Conservation (phyloP, 2,113 vertebrate genomes). For the Apodemus speciosus region DNA sequence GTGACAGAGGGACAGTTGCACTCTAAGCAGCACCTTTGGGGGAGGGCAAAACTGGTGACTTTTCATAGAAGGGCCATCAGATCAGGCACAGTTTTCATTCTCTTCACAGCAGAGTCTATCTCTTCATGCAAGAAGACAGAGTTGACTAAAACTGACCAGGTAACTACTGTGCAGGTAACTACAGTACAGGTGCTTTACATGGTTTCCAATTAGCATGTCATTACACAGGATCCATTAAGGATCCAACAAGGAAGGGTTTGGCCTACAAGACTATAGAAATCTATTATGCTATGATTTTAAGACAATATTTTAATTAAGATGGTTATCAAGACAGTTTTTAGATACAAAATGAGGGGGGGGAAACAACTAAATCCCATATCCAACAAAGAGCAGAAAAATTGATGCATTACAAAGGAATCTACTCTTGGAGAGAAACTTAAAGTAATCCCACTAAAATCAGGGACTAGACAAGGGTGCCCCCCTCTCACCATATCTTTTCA, state of each 20-base stretch:
- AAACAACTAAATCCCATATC: neutral
- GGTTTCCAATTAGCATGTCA: slow-evolving; percentile 20
- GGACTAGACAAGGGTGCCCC: too few relatives aligned
- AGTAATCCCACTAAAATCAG: too few relatives aligned
- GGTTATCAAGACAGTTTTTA: slow-evolving; percentile 33
- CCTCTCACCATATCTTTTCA: too few relatives aligned
- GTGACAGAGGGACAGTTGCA: slow-evolving; percentile 62
- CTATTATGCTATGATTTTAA: slow-evolving; percentile 28
- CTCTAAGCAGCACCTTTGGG: slow-evolving; percentile 50
- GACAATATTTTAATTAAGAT: slow-evolving; percentile 39
- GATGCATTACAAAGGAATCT: slow-evolving; percentile 17
- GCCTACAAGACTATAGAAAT: neutral
- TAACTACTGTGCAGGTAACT: neutral
- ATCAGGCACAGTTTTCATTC: slow-evolving; percentile 35
- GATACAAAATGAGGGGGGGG: slow-evolving; percentile 20
- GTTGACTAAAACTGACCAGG: neutral
- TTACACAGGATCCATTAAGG: neutral
- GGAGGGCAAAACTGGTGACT: slow-evolving; percentile 59
- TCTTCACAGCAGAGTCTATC: slow-evolving; percentile 39
- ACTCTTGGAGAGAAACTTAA: too few relatives aligned
- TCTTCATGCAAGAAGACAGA: neutral
- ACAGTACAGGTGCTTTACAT: slow-evolving; percentile 3
- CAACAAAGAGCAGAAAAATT: neutral
- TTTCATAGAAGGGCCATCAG: slow-evolving; percentile 60
- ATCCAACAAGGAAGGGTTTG: neutral